Conservation (phyloP, 2,797 vertebrate genomes). For the Thunnus albacares region DNA sequence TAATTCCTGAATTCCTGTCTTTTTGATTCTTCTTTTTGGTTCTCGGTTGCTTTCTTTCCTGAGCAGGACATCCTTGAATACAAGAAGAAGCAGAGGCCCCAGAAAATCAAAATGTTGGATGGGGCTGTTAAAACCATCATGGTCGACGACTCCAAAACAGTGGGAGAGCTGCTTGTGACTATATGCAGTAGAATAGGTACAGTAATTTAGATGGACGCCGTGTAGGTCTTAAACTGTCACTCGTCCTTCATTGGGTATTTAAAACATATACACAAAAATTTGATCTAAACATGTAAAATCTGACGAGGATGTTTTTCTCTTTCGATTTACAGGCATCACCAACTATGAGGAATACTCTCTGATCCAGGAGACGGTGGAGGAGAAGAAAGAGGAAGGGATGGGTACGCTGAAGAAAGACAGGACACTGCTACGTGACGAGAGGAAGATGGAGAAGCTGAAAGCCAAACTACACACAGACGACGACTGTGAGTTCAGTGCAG, state of each 20-base stretch:
- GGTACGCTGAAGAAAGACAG: conserved; percentile 97
- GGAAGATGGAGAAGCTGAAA: conserved; percentile 99
- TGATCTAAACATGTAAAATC: neutral
- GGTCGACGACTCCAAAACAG: conserved; percentile 99
- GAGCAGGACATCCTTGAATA: conserved; percentile 96
- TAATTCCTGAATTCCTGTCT: conserved; percentile 20
- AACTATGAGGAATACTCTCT: conserved; percentile 99
- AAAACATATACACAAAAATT: neutral
- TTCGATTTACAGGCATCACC: conserved; percentile 91
- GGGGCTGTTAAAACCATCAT: conserved; percentile 98
- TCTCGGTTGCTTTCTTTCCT: conserved; percentile 21
- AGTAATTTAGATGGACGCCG: no score
- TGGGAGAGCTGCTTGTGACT: conserved; percentile 97
- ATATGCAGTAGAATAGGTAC: conserved; percentile 98
- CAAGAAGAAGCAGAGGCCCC: conserved; percentile 98
- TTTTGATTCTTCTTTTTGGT: neutral
- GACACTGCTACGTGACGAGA: conserved; percentile 94
- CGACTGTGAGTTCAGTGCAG: conserved; percentile 89
- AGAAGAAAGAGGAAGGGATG: conserved; percentile 95
- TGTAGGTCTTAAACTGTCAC: neutral
- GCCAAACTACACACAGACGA: conserved; percentile 99
- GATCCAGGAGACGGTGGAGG: conserved; percentile 95
- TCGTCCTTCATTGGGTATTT: neutral
- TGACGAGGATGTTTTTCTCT: neutral
- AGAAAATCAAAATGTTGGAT: conserved; percentile 99